phyloP scores from a whole-genome alignment of 1,140 invertebrate genomes.

The Drosophila saltans region DNA sequence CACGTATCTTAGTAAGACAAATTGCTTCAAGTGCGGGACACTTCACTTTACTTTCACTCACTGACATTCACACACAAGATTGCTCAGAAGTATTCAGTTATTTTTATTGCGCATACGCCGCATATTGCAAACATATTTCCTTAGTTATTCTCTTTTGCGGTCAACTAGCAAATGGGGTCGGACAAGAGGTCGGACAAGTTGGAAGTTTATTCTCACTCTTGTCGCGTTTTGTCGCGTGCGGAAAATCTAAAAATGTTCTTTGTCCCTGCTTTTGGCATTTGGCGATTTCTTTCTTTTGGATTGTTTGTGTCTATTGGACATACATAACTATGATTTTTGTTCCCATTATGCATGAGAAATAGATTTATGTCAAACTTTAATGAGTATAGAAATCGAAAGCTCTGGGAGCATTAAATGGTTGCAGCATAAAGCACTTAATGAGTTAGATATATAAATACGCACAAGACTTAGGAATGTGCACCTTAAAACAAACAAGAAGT shows the following conservation, averaged over 20 bases:
- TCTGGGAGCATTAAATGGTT: not conserved
- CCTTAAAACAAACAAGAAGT: too few species aligned
- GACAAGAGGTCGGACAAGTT: conserved; percentile 29
- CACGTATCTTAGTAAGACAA: conserved; percentile 73
- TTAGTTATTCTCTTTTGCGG: conserved; percentile 53
- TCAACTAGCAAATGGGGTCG: conserved; percentile 68
- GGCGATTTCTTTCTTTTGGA: conserved; percentile 10
- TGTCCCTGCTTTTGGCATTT: conserved; percentile 4
- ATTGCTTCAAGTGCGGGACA: conserved; percentile 69
- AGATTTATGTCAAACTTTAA: not conserved
- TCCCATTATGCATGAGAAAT: not conserved
- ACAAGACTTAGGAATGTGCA: too few species aligned
- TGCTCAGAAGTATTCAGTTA: conserved; percentile 62
- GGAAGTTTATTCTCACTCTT: conserved; percentile 38
- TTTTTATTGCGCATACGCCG: conserved; percentile 75
- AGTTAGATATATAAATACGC: too few species aligned
- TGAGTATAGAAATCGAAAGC: not conserved
- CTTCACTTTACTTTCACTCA: conserved; percentile 43
- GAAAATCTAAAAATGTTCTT: conserved; percentile 36
- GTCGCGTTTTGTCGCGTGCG: conserved; percentile 29
- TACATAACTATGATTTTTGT: too few species aligned
- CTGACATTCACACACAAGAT: conserved; percentile 33
- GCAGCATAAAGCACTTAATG: too few species aligned
- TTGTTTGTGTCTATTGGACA: not conserved
- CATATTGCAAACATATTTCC: conserved; percentile 47